Percentiles rank a stretch among this genome's conserved stretches.
These are phyloP conservation scores for Rhopalosiphum nymphaeae DNA, from an alignment of 2,888 invertebrate genomes.

Conservation along the genomic window DNA sequence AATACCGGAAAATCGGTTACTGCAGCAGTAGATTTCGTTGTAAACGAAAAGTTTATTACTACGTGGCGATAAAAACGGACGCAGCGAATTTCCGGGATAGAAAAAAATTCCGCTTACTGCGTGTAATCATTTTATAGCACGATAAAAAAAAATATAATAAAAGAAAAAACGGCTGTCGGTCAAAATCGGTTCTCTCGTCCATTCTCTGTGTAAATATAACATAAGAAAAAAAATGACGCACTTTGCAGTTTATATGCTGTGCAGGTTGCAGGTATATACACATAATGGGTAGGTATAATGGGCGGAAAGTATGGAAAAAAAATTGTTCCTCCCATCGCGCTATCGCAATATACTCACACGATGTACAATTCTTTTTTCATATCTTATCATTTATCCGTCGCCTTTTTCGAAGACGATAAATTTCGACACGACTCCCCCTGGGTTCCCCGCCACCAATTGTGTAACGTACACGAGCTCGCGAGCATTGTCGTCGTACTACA, in stretches of 20 bases:
- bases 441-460: neutral
- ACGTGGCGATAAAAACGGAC: slow-evolving; percentile 8
- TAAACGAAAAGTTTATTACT: slow-evolving; percentile 1
- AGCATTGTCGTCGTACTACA: slow-evolving; percentile 16
- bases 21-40: neutral
- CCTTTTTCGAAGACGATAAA: slow-evolving; percentile 38
- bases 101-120: neutral
- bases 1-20: slow-evolving; percentile 12
- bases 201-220: neutral
- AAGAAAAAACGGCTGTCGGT: neutral
- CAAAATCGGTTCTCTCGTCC: neutral
- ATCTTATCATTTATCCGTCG: neutral
- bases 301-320: neutral
- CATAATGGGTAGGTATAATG: neutral
- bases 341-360: neutral
- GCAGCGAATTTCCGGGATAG: neutral
- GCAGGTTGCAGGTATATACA: too few species aligned
- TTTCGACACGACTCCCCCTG: slow-evolving; percentile 45
- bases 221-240: neutral
- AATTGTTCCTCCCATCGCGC: neutral
- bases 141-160: neutral
- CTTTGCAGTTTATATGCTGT: neutral
- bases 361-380: neutral
- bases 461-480: neutral
- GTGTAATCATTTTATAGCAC: neutral